Evolutionary conservation across 2,113 vertebrate species (phyloP).

Genomic region (Bothrops jararaca): DNA sequence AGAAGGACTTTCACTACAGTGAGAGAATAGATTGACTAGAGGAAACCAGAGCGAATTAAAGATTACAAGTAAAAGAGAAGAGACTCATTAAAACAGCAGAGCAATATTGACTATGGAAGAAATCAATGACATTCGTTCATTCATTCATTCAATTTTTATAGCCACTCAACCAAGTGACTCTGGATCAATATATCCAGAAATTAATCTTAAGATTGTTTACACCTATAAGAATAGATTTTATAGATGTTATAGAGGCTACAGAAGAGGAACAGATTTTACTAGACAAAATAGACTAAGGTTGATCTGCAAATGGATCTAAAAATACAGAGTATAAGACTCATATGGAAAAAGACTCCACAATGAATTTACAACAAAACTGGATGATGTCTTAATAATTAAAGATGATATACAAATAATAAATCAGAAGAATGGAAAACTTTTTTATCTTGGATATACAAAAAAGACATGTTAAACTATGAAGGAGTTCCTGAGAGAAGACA

Average conservation of each 20-base stretch:
- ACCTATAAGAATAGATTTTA: not conserved
- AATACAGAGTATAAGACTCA: not conserved
- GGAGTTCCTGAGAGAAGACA: not conserved
- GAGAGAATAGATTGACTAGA: not conserved
- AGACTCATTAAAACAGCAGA: not conserved
- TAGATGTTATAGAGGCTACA: not conserved
- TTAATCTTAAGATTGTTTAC: not conserved
- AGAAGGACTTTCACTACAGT: too few relatives aligned
- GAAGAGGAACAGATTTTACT: not conserved
- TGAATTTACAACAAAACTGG: not conserved
- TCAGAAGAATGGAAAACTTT: not conserved
- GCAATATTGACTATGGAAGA: not conserved
- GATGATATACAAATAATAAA: not conserved
- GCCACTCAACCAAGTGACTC: not conserved
- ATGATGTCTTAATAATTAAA: not conserved
- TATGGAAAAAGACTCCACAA: not conserved
- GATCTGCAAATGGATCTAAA: not conserved
- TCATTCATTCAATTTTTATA: not conserved
- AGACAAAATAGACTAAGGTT: not conserved
- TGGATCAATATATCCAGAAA: not conserved
- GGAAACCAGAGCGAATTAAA: not conserved
- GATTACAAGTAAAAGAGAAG: not conserved
- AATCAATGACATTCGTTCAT: not conserved
- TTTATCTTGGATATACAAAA: not conserved
- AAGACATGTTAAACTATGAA: not conserved